Conservation (phyloP, 2,888 invertebrate species). For the Fragum whitleyi region DNA sequence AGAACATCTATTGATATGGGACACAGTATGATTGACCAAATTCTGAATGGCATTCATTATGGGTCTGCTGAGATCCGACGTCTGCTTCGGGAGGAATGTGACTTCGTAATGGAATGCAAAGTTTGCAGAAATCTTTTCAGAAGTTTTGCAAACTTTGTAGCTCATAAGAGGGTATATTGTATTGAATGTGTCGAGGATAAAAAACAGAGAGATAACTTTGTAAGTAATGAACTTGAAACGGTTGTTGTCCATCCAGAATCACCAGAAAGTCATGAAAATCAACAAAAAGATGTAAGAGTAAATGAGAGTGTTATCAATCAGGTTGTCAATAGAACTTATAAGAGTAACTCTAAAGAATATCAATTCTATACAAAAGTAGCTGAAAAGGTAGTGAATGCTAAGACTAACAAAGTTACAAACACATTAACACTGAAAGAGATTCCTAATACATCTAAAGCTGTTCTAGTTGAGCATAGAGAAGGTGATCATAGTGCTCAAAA, state of each 20-base stretch:
- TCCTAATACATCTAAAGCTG: slow-evolving; percentile 72
- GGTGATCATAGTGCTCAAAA: slow-evolving; percentile 35
- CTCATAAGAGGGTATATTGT: slow-evolving; percentile 95
- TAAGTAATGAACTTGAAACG: slow-evolving; percentile 62
- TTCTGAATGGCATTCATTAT: slow-evolving; percentile 90
- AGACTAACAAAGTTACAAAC: slow-evolving; percentile 57
- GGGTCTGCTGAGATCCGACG: slow-evolving; percentile 90
- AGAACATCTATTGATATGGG: slow-evolving; percentile 75
- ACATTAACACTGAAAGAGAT: slow-evolving; percentile 70
- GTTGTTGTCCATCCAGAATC: slow-evolving; percentile 75
- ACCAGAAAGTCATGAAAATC: slow-evolving; percentile 57
- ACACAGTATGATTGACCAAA: slow-evolving; percentile 85
- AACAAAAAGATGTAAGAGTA: neutral
- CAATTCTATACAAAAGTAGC: slow-evolving; percentile 75
- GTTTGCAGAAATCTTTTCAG: slow-evolving; percentile 94
- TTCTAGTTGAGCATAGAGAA: slow-evolving; percentile 51
- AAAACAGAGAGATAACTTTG: slow-evolving; percentile 37
- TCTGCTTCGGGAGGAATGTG: slow-evolving; percentile 93
- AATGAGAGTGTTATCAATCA: slow-evolving; percentile 53
- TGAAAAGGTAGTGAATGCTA: slow-evolving; percentile 69
- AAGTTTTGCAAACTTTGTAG: slow-evolving; percentile 94
- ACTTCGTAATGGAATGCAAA: slow-evolving; percentile 95
- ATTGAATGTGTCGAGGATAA: slow-evolving; percentile 75
- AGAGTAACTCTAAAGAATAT: slow-evolving; percentile 74
- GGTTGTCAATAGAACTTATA: slow-evolving; percentile 68